Evolutionary conservation across 1,140 invertebrate species (phyloP), one percentile per base, ranked within the genome.

Genomic region (Homalodisca vitripennis): DNA sequence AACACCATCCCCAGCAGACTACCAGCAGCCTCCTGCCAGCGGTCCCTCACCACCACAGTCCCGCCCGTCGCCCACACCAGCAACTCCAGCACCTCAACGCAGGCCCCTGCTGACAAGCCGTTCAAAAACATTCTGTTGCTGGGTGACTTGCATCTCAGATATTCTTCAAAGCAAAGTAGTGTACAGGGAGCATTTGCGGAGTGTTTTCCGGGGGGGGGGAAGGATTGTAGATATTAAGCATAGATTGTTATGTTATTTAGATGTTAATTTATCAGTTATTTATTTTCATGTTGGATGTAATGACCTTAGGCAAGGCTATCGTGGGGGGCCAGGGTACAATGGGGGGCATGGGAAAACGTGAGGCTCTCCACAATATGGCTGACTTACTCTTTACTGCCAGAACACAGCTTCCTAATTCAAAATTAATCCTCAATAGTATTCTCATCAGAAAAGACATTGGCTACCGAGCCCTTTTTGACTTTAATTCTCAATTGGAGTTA

Each of bases 361-460:
- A 60, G 55, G 55, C 55, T 3, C 55, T 60, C 29, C 55, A 60
- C 55, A 3, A 13, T 26, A 60, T 60, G 55, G 55, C 55, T 26
- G 55, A 60, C 10, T 24, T 60, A 26, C 55, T 60, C 10, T 60
- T 60, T 26, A 60, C 55, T 10, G 26, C 55, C 14, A 26, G 24
- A 60, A 26, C 14, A 1, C 14, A 29, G 3, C 29, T 60, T 60
- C 55, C 55, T 22, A 30, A 60, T 14, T 12, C 48, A 3, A 53
- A 12, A 22, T 3, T 53, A 20, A 22, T 53, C 20, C 22, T 53
- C 6, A 53, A 53, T 22, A 53, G 48, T 53, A 20, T 24, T 53
- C n/a, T 24, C 20, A 53, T 22, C 22, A 12, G 48, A 20, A 6
- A 20, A 14, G 48, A 53, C 22, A 53, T 53, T 53, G 48, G 48